Conservation (phyloP, 2,888 invertebrate genomes). For the Exephanes ischioxanthus region DNA sequence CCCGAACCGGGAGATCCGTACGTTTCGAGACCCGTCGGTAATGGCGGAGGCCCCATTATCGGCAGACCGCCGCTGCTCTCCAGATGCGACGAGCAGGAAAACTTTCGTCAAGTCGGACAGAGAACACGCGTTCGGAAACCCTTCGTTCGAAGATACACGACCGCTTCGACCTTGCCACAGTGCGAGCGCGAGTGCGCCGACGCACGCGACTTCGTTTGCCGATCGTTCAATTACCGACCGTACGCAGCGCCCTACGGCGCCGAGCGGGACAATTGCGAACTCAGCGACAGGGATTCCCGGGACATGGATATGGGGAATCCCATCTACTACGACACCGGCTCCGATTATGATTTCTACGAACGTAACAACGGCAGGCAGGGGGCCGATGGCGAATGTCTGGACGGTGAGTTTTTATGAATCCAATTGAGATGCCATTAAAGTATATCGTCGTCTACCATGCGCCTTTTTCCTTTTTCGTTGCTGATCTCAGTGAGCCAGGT, state of each 20-base stretch:
- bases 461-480: conserved; percentile 32
- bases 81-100: conserved; percentile 93
- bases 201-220: conserved; percentile 93
- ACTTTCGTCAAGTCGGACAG: conserved; percentile 93
- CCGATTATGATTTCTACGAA: conserved; percentile 95
- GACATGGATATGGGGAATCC: conserved; percentile 95
- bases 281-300: conserved; percentile 94
- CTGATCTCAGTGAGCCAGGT: conserved; percentile 91
- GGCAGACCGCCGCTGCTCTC: conserved; percentile 85
- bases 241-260: conserved; percentile 87
- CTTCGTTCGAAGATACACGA: conserved; percentile 91
- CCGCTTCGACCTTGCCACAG: conserved; percentile 90
- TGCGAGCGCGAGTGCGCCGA: conserved; percentile 95
- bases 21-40: conserved; percentile 80
- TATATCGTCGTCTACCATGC: conserved; percentile 35
- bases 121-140: conserved; percentile 92
- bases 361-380: conserved; percentile 90
- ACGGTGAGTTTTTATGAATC: conserved; percentile 88
- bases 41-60: conserved; percentile 83
- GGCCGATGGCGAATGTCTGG: conserved; percentile 92
- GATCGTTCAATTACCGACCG: conserved; percentile 94
- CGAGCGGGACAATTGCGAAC: conserved; percentile 94
- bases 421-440: conserved; percentile 43
- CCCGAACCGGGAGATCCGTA: conserved; percentile 81
- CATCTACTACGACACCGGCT: conserved; percentile 92